Percentiles rank a stretch among this genome's conserved stretches.
Evolutionary conservation across 2,113 vertebrate genomes (phyloP).

Genomic region (Mixornis gularis): DNA sequence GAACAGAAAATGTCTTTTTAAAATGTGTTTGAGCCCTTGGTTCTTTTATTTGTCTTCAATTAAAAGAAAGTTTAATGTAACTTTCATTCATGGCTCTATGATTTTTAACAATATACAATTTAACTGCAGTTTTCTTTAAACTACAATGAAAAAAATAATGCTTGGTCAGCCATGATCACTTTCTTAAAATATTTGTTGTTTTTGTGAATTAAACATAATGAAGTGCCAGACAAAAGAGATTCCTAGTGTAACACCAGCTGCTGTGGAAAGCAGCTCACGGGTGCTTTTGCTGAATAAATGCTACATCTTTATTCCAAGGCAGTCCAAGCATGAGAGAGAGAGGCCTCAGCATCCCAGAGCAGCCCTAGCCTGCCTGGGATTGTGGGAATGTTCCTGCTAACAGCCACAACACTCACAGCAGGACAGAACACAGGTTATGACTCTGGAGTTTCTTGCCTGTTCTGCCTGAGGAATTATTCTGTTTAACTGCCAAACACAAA

Average conservation of each 20-base stretch:
- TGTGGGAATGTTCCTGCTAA: not conserved
- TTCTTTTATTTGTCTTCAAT: constrained; percentile 68
- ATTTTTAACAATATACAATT: not conserved
- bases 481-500: not conserved
- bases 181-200: not conserved
- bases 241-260: not conserved
- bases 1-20: constrained; percentile 40
- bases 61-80: constrained; percentile 58
- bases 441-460: accelerated
- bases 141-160: not conserved
- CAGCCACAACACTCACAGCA: not conserved
- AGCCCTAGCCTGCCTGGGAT: not conserved
- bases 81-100: not conserved
- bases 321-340: not conserved
- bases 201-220: not conserved
- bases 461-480: not conserved
- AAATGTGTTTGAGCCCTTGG: constrained; percentile 29
- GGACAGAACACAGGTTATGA: not conserved
- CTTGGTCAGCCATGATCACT: not conserved
- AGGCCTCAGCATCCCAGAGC: not conserved
- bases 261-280: not conserved
- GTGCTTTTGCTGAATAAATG: not conserved
- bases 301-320: not conserved
- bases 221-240: not conserved
- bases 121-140: not conserved